Percentiles rank a stretch among this genome's conserved stretches.
phyloP scores from a whole-genome alignment of 2,113 vertebrate species.

The Psophia crepitans region DNA sequence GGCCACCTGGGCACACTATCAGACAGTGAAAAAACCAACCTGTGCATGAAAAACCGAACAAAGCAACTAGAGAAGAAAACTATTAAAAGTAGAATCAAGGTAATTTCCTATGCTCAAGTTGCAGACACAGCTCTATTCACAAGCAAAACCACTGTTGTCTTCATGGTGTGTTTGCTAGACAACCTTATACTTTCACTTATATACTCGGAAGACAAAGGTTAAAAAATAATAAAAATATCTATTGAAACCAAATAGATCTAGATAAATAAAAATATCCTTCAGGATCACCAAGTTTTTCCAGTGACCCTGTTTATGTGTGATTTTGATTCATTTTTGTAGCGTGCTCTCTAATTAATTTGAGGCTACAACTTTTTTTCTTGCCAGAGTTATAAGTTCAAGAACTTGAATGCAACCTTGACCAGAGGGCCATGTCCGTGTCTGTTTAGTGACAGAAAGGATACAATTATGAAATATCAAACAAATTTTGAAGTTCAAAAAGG shows the following conservation, averaged over 20 bases:
- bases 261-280: neutral
- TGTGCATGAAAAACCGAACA: neutral
- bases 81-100: neutral
- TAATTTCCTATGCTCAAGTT: neutral
- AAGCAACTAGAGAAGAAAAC: neutral
- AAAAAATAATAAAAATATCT: neutral
- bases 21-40: neutral
- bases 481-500: slow-evolving; percentile 8
- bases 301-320: neutral
- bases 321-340: neutral
- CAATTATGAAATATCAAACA: slow-evolving; percentile 44
- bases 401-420: neutral
- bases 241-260: neutral
- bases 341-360: neutral
- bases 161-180: neutral
- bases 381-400: neutral
- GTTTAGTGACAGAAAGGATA: slow-evolving; percentile 7
- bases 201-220: neutral
- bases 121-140: neutral
- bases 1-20: too few relatives aligned
- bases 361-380: neutral
- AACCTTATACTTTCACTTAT: neutral
- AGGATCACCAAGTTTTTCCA: neutral
- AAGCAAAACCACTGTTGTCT: neutral
- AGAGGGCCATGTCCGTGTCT: neutral